phyloP scores from a whole-genome alignment of 2,113 vertebrate species.

The Notechis scutatus region DNA sequence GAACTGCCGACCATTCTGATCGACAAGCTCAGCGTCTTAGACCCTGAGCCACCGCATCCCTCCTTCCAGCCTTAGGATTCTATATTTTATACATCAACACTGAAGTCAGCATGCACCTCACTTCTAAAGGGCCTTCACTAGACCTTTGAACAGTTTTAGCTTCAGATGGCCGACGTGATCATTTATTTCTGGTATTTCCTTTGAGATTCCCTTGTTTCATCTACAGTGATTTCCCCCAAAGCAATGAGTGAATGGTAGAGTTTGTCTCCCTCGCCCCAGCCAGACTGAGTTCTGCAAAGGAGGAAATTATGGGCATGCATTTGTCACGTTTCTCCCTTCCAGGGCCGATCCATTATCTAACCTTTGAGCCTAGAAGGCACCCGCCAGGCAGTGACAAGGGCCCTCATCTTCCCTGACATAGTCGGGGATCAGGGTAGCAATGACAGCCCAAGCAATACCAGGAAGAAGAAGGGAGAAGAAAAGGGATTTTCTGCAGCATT shows the following conservation, averaged over 20 bases:
- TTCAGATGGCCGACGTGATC: background rate
- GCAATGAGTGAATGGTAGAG: background rate
- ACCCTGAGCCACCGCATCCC: no score
- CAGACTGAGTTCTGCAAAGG: background rate
- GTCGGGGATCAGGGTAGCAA: background rate
- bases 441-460: background rate
- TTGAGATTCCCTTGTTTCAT: background rate
- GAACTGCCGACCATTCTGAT: no score
- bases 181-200: background rate
- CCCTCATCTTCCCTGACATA: background rate
- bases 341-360: background rate
- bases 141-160: no score
- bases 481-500: background rate
- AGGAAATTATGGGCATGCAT: background rate
- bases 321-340: background rate
- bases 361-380: background rate
- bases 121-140: background rate
- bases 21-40: no score
- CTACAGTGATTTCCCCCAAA: background rate
- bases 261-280: background rate
- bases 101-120: background rate
- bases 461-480: background rate
- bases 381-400: no score
- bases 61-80: background rate
- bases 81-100: background rate